phyloP scores from a whole-genome alignment of 2,888 invertebrate genomes.

The Heteromurus nitidus region DNA sequence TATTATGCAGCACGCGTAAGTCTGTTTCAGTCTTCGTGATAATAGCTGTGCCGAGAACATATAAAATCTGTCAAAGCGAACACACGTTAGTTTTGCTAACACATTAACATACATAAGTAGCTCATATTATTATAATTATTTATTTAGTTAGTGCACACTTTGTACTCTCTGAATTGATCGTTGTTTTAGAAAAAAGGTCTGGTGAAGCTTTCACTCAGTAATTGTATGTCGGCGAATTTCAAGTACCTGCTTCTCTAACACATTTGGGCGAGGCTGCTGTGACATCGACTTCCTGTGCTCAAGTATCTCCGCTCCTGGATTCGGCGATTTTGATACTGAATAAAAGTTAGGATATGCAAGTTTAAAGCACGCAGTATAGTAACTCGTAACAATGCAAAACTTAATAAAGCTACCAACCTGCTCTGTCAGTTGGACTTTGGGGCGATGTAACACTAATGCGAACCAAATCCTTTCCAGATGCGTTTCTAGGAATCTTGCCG shows the following conservation, averaged over 20 bases:
- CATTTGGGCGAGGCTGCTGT: conserved; percentile 67
- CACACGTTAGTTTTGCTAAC: too few species aligned
- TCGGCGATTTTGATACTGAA: conserved; percentile 63
- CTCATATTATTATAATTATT: too few species aligned
- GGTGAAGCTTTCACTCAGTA: conserved; percentile 36
- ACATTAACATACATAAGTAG: too few species aligned
- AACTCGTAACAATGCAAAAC: too few species aligned
- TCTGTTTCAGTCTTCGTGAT: too few species aligned
- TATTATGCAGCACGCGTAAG: too few species aligned
- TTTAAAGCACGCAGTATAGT: too few species aligned
- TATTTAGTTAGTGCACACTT: too few species aligned
- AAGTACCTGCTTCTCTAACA: conserved; percentile 73
- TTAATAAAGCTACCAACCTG: conserved; percentile 27
- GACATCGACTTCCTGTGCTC: conserved; percentile 44
- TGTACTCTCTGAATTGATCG: too few species aligned
- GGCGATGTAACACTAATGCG: conserved; percentile 72
- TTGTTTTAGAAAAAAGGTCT: too few species aligned
- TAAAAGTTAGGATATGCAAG: conserved; percentile 3
- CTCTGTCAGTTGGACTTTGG: conserved; percentile 55
- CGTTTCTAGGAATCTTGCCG: conserved; percentile 50
- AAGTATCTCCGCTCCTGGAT: conserved; percentile 26
- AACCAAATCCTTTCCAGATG: conserved; percentile 62
- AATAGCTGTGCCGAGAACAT: too few species aligned
- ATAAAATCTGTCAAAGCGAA: too few species aligned
- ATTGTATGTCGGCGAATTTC: conserved; percentile 45